These are phyloP conservation scores for Scomber scombrus DNA, from an alignment of 2,113 vertebrate genomes.

Conservation along the genomic window DNA sequence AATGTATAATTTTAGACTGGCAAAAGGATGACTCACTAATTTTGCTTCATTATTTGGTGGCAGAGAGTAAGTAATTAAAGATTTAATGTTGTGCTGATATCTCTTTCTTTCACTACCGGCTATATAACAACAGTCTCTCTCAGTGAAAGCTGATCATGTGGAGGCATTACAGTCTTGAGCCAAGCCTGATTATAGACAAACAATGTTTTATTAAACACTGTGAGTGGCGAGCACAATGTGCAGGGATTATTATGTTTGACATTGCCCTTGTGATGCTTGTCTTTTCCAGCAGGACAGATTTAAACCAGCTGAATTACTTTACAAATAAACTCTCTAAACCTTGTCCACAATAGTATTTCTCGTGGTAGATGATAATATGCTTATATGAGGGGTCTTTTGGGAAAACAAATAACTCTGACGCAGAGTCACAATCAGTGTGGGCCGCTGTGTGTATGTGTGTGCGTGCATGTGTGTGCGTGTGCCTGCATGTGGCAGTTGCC, in stretches of 20 bases:
- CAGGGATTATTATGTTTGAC: constrained; percentile 50
- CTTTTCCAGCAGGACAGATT: constrained; percentile 46
- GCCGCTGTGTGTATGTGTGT: constrained; percentile 10
- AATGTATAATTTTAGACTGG: not conserved
- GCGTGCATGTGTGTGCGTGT: not conserved
- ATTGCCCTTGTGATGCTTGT: constrained; percentile 37
- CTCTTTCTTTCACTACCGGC: not conserved
- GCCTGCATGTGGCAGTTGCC: constrained; percentile 16
- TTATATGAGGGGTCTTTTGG: constrained; percentile 19
- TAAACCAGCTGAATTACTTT: constrained; percentile 17
- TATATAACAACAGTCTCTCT: constrained; percentile 20
- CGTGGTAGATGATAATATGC: constrained; percentile 14
- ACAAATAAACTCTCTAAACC: constrained; percentile 35
- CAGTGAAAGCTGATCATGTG: constrained; percentile 40
- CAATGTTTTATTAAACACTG: constrained; percentile 41
- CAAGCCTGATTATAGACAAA: constrained; percentile 43
- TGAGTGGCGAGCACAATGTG: constrained; percentile 31
- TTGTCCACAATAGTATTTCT: constrained; percentile 17
- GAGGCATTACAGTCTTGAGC: constrained; percentile 35
- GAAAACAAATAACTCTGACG: constrained; percentile 37
- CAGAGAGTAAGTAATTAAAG: not conserved
- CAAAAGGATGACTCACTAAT: not conserved
- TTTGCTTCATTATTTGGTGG: not conserved
- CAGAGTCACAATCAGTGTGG: constrained; percentile 39
- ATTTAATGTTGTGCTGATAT: not conserved